phyloP scores from a whole-genome alignment of 2,797 vertebrate species.

The Crypturellus tataupa region DNA sequence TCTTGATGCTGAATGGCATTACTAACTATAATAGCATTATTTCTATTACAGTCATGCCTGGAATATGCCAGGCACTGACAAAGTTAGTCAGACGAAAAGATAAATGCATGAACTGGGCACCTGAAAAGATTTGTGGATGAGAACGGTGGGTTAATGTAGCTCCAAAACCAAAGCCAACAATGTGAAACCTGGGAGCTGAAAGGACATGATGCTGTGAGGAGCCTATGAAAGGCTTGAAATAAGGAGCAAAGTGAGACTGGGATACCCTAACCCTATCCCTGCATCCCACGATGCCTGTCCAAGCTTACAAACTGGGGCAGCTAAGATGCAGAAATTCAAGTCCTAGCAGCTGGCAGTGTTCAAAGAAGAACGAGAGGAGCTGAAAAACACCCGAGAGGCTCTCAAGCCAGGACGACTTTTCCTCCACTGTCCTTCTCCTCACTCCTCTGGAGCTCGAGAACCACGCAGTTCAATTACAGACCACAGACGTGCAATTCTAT shows the following conservation, averaged over 20 bases:
- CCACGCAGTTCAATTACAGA: conserved; percentile 57
- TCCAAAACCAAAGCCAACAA: neutral
- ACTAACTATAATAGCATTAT: neutral
- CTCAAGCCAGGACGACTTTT: rapidly evolving
- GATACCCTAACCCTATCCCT: neutral
- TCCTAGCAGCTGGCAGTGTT: neutral
- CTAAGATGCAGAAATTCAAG: rapidly evolving
- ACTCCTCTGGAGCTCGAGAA: neutral
- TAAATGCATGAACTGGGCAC: neutral
- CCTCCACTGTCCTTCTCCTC: neutral
- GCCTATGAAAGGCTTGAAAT: neutral
- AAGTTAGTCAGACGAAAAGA: neutral
- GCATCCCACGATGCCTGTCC: neutral
- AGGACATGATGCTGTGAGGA: neutral
- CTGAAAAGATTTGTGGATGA: neutral
- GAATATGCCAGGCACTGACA: neutral
- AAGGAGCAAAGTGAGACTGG: neutral
- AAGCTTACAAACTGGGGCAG: neutral
- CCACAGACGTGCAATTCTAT: conserved; percentile 55
- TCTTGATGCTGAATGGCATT: neutral
- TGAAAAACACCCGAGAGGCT: neutral
- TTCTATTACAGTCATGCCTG: neutral
- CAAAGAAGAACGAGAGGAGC: neutral
- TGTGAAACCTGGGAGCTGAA: rapidly evolving
- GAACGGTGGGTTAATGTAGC: neutral